These are phyloP conservation scores for Drosophila sturtevanti DNA, from an alignment of 1,140 invertebrate genomes.

Conservation along the genomic window DNA sequence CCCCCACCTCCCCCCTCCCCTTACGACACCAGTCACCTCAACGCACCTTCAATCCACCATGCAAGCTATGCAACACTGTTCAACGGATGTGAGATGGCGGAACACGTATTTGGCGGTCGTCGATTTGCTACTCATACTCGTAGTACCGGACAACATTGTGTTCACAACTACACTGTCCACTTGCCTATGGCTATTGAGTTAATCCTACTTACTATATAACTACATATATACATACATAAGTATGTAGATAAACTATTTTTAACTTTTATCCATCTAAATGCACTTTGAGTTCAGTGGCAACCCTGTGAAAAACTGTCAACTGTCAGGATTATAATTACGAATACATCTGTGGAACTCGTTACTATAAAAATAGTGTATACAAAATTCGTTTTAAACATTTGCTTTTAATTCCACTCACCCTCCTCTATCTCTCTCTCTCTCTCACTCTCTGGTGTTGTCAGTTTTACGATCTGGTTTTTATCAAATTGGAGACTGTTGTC, in stretches of 20 bases:
- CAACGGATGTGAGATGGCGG: constrained; percentile 46
- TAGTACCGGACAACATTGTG: constrained; percentile 19
- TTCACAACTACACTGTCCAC: background rate
- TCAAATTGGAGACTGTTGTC: constrained; percentile 51
- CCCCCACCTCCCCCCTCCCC: too few species aligned
- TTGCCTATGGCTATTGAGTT: background rate
- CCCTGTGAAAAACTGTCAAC: too few species aligned
- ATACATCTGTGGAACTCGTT: too few species aligned
- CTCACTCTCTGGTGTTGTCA: background rate
- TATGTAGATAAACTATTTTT: too few species aligned
- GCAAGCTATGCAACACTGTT: background rate
- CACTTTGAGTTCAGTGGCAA: too few species aligned
- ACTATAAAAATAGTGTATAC: background rate
- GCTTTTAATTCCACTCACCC: too few species aligned
- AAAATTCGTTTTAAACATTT: too few species aligned
- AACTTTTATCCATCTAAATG: too few species aligned
- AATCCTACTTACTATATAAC: too few species aligned
- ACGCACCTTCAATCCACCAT: background rate
- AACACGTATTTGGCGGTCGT: constrained; percentile 58
- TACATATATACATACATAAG: too few species aligned
- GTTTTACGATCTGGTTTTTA: constrained; percentile 51
- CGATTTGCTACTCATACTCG: constrained; percentile 67
- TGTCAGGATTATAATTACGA: too few species aligned
- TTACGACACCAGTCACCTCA: constrained; percentile 6
- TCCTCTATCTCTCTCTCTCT: constrained; percentile 11